Percentiles rank a stretch among this genome's conserved stretches.
phyloP scores from a whole-genome alignment of 2,888 invertebrate species.

The Erynnis tages region DNA sequence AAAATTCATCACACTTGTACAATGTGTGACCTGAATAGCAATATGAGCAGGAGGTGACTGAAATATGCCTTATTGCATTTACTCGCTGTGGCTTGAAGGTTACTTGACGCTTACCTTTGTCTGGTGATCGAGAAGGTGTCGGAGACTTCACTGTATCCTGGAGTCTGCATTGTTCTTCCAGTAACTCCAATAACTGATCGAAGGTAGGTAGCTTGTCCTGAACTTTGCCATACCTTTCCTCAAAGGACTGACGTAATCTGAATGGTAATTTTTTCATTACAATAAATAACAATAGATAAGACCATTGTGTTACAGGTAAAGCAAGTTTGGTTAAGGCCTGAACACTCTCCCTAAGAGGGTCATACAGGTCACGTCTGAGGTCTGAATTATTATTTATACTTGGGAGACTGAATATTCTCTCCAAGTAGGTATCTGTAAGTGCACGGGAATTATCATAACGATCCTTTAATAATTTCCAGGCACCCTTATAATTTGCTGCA shows the following conservation, averaged over 20 bases:
- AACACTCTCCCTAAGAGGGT: constrained; percentile 4
- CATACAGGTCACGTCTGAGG: constrained; percentile 6
- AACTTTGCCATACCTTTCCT: constrained; percentile 6
- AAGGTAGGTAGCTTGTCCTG: constrained; percentile 1
- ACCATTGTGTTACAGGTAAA: background rate
- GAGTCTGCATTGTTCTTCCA: constrained; percentile 2
- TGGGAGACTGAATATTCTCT: background rate
- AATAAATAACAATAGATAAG: background rate
- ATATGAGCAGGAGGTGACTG: background rate
- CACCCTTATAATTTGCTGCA: background rate
- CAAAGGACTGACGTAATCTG: constrained; percentile 1
- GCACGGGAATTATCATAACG: constrained; percentile 5
- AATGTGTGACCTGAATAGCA: constrained; percentile 4
- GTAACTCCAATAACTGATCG: constrained; percentile 3
- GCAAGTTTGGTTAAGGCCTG: background rate
- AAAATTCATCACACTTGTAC: constrained; percentile 1
- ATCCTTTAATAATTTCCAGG: background rate
- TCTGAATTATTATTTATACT: background rate
- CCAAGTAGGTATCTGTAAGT: constrained; percentile 8
- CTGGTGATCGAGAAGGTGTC: background rate
- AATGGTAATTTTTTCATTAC: background rate
- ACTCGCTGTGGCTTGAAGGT: background rate
- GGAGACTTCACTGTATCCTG: background rate
- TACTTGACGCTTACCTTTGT: background rate
- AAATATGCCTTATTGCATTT: background rate